phyloP scores from a whole-genome alignment of 2,888 invertebrate species.

The Agrilus cyanescens region DNA sequence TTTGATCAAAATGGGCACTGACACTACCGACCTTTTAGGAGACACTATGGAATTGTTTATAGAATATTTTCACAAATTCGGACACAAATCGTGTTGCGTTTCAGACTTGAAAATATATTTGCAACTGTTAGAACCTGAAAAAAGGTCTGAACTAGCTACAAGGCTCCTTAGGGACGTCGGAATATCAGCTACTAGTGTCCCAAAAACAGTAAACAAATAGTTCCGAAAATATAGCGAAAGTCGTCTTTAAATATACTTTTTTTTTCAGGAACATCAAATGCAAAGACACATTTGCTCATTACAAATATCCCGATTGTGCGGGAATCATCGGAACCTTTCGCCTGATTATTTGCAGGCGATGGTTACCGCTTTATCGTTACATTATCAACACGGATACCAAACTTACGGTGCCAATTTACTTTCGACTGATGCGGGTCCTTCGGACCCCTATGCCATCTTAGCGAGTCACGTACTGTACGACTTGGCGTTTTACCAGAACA shows the following conservation, averaged over 20 bases:
- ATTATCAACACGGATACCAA: slow-evolving; percentile 52
- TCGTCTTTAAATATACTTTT: slow-evolving; percentile 2
- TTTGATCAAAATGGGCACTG: slow-evolving; percentile 41
- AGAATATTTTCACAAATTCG: slow-evolving; percentile 72
- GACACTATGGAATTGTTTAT: slow-evolving; percentile 57
- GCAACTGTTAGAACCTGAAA: slow-evolving; percentile 51
- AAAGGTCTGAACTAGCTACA: slow-evolving; percentile 45
- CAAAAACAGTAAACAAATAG: slow-evolving; percentile 44
- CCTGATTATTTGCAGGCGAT: slow-evolving; percentile 44
- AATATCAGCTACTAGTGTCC: slow-evolving; percentile 50
- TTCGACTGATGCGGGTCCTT: slow-evolving; percentile 58
- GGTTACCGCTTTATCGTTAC: slow-evolving; percentile 48
- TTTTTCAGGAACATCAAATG: slow-evolving; percentile 56
- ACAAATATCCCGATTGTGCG: slow-evolving; percentile 62
- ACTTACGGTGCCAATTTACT: slow-evolving; percentile 45
- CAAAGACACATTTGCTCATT: slow-evolving; percentile 71
- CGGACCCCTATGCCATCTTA: slow-evolving; percentile 70
- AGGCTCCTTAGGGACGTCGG: slow-evolving; percentile 52
- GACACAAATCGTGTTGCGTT: slow-evolving; percentile 77
- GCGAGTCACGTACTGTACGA: slow-evolving; percentile 60
- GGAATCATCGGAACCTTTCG: slow-evolving; percentile 47
- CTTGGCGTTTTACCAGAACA: slow-evolving; percentile 40
- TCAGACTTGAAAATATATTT: slow-evolving; percentile 71
- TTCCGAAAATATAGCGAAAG: neutral
- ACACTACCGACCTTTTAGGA: slow-evolving; percentile 45